Conservation (phyloP, 2,113 vertebrate species). For the Scomber japonicus region DNA sequence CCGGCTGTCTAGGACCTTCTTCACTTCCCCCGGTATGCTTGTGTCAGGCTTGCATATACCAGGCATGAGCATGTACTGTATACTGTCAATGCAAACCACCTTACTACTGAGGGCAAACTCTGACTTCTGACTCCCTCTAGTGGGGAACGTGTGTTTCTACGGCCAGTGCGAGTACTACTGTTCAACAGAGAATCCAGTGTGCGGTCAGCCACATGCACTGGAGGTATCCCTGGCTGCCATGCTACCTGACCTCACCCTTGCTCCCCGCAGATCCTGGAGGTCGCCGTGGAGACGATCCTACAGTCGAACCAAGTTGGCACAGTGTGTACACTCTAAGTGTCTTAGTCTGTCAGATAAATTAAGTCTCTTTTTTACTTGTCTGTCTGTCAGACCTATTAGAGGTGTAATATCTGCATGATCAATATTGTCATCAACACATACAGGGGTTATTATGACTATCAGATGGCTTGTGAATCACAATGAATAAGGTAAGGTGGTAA, state of each 20-base stretch:
- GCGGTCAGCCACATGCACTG: constrained; percentile 91
- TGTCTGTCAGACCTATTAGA: no score
- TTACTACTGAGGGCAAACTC: not conserved
- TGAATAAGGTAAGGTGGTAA: no score
- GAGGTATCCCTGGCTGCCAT: constrained; percentile 95
- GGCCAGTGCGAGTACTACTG: constrained; percentile 98
- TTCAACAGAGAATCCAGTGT: constrained; percentile 93
- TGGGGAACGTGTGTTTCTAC: constrained; percentile 94
- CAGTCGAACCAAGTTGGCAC: constrained; percentile 76
- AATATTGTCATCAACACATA: not conserved
- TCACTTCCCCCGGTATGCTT: constrained; percentile 75
- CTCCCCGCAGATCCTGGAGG: constrained; percentile 96
- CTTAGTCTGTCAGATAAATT: no score
- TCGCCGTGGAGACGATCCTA: constrained; percentile 98
- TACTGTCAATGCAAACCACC: not conserved
- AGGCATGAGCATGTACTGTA: no score
- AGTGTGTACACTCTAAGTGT: constrained; percentile 49
- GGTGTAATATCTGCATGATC: not conserved
- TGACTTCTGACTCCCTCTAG: constrained; percentile 53
- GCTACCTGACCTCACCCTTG: constrained; percentile 91
- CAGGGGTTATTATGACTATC: no score
- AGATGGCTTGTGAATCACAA: no score
- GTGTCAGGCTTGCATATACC: not conserved
- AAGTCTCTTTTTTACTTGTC: not conserved
- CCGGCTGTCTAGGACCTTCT: constrained; percentile 87